Evolutionary conservation across 2,797 vertebrate species (phyloP), one percentile per base, ranked within the genome.

Genomic region (Hydrophis major): DNA sequence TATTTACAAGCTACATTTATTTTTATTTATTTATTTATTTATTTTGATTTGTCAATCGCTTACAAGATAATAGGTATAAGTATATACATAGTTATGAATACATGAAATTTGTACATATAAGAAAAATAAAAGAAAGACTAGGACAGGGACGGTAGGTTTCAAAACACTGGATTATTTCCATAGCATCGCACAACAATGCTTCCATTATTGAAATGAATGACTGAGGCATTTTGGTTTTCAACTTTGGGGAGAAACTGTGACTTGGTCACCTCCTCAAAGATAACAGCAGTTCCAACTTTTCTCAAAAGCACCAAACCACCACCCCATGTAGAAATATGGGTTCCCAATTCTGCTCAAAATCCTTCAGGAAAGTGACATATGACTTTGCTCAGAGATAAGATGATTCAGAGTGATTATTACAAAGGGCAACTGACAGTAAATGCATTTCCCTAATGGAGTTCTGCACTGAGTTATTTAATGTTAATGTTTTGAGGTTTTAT

Each of bases 341-440:
- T 22, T 88, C 12, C 16, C 60, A 47, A 91, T 60, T 14, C 66
- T 87, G 32, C 32, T 91, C 28, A 88, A 90, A 5, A 59, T 88
- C n/a, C 88, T 78, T 78, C 74, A 78, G 20, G 12, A 83, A 61
- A 83, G 61, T 18, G 32, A 1, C 28, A 57, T 16, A 22, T 12
- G 27, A 4, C 20, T 56, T 53, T 60, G 57, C 78, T 56, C 50
- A 83, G 18, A 61, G 32, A 63, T 57, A 32, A 27, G 66, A 61
- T 91, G 42, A 56, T 55, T 91, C 92, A 87, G 60, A 50, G 27
- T 27, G 53, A 90, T 12, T 57, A 91, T 78, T 91, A 91, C 90
- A 61, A 22, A 55, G 13, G 63, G n/a, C 56, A 93, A 56, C 57
- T 42, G 59, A 25, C 87, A 91, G 87, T 59, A 89, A 86, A 83